Evolutionary conservation across 2,888 invertebrate species (phyloP).

Genomic region (Ichneumon xanthorius): DNA sequence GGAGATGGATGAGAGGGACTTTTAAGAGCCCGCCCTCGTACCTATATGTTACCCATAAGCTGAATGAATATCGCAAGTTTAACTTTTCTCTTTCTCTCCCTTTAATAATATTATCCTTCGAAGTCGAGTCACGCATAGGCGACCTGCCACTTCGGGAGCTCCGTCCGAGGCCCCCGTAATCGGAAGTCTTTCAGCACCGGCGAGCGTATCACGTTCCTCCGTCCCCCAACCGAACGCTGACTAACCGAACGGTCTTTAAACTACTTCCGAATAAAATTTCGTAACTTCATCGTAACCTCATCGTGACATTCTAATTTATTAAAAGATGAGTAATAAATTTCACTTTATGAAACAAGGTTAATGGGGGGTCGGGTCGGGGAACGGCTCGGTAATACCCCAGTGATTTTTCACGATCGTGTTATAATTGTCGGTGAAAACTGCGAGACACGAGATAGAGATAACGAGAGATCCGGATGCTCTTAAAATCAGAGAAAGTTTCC

Average conservation of each 20-base stretch:
- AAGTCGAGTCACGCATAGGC: slow-evolving; percentile 56
- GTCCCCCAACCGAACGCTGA: slow-evolving; percentile 19
- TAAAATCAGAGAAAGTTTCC: slow-evolving; percentile 35
- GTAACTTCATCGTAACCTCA: slow-evolving; percentile 39
- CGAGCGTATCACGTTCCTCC: slow-evolving; percentile 29
- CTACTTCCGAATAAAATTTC: slow-evolving; percentile 53
- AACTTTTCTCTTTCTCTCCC: slow-evolving; percentile 20
- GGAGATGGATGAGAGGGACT: slow-evolving; percentile 21
- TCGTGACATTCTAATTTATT: slow-evolving; percentile 18
- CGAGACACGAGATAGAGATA: slow-evolving; percentile 5
- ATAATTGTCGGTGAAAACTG: neutral
- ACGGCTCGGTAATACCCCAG: neutral
- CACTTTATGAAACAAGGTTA: neutral
- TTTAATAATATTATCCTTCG: slow-evolving; percentile 47
- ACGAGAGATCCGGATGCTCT: slow-evolving; percentile 20
- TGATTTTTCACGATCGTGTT: neutral
- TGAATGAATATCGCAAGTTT: slow-evolving; percentile 33
- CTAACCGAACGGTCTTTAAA: slow-evolving; percentile 47
- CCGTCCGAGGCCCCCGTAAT: slow-evolving; percentile 43
- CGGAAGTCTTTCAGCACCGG: slow-evolving; percentile 57
- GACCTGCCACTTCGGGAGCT: slow-evolving; percentile 21
- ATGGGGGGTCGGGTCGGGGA: neutral
- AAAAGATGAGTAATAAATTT: slow-evolving; percentile 24
- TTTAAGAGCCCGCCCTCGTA: neutral
- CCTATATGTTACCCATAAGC: slow-evolving; percentile 21